Base-by-base conservation (phyloP, 2,113 vertebrate species). In the Numida meleagris region DNA sequence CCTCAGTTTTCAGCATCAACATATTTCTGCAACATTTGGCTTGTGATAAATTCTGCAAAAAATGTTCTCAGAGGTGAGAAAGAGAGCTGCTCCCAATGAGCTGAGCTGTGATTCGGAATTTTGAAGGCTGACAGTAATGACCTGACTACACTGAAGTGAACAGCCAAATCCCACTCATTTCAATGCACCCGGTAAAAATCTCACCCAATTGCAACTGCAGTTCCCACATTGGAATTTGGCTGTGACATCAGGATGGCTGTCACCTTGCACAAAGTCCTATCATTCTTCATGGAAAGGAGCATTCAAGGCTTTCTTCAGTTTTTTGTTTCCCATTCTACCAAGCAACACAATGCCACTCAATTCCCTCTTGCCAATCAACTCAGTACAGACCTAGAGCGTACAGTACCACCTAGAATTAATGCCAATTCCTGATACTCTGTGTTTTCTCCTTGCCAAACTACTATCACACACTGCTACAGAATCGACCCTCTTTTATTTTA, bases 231-330 rank as follows among this genome's bases (percentile, higher is more conserved):
- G 85, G 85, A 80, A 51, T 20, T 38, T 10, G 90, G 88, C 96
- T 2, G 2, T 2, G 75, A 6, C 77, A 45, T 5, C 2, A 10
- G 82, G 63, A 51, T 2, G 23, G 92, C 86, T 83, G 91, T 86
- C 93, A 95, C 91, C 87, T 92, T 67, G 66, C 88, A 96, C 86
- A 96, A 76, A 91, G 85, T 88, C 96, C 92, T 50, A 68, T 68
- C 66, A 73, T 94, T 91, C 92, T n/a, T 90, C 92, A 78, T 12
- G 82, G 86, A 75, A 79, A 81, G 65, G 68, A 90, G 70, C 74
- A 61, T 36, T 95, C 81, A 96, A 89, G 81, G 89, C 81, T 83
- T 36, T 73, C 65, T 92, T 92, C 94, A 46, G 31, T 29, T 45
- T 86, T 42, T 80, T 77, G 40, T 29, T 78, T 62, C 48, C 50